A percentile compares a stretch with the other conserved stretches of the same genome.
Conservation (phyloP, 2,113 vertebrate genomes). For the Cyanoramphus novaezelandiae region DNA sequence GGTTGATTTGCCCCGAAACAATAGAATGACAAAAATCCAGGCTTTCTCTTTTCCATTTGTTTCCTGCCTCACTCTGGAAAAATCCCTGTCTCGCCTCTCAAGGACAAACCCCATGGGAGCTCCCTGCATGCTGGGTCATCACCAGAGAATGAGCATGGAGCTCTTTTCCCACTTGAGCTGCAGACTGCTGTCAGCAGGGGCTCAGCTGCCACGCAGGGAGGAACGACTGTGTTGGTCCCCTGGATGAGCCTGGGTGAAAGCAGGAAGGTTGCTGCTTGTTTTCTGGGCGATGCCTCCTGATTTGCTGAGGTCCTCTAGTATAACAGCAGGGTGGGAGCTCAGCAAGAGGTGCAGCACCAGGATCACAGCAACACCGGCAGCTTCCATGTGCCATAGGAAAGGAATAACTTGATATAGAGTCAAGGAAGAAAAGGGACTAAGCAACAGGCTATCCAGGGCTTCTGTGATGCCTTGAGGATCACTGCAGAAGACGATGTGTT, state of each 20-base stretch:
- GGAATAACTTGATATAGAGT: not conserved
- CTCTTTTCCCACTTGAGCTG: not conserved
- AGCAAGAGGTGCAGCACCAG: not conserved
- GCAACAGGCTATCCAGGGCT: not conserved
- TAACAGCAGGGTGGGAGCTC: not conserved
- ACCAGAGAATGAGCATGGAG: not conserved
- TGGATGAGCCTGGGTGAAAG: not conserved
- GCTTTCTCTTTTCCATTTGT: not conserved
- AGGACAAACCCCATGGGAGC: not conserved
- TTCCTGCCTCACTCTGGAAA: conserved; percentile 25
- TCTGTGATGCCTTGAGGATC: not conserved
- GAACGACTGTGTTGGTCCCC: not conserved
- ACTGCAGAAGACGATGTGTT: fast-evolving
- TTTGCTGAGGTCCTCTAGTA: not conserved
- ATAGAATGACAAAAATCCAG: conserved; percentile 19
- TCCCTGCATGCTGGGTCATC: not conserved
- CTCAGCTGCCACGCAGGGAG: not conserved
- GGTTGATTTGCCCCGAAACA: not conserved
- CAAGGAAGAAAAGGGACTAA: not conserved
- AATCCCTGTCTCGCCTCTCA: not conserved
- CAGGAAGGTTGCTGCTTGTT: not conserved
- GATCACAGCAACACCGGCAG: not conserved
- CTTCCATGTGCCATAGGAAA: not conserved
- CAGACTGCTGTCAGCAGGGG: not conserved
- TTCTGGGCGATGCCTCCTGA: not conserved